Percentiles rank a stretch among this genome's conserved stretches.
Conservation (phyloP, 2,888 invertebrate species). For the Eugnorisma glareosa region DNA sequence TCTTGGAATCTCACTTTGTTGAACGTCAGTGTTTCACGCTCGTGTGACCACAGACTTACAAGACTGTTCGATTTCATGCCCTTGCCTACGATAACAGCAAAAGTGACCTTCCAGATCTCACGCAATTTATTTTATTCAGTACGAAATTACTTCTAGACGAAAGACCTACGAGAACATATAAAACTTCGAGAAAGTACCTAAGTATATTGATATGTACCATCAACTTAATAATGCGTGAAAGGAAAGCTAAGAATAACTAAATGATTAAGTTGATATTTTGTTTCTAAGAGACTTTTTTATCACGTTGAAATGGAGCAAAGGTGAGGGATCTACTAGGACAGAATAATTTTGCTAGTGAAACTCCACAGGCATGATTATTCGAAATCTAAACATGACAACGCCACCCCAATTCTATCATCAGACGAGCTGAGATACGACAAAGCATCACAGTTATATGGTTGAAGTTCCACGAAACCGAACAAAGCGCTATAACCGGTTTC, state of each 20-base stretch:
- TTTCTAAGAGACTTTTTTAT: constrained; percentile 20
- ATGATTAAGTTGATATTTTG: constrained; percentile 6
- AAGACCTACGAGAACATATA: constrained; percentile 5
- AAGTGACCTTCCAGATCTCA: constrained; percentile 25
- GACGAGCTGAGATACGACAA: background rate
- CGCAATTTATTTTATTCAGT: constrained; percentile 42
- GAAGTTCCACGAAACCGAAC: background rate
- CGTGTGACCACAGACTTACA: constrained; percentile 6
- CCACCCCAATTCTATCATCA: background rate
- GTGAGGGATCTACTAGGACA: background rate
- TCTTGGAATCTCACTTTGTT: background rate
- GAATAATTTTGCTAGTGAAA: background rate
- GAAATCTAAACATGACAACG: background rate
- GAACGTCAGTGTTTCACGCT: background rate
- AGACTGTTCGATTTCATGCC: constrained; percentile 25
- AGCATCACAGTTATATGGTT: background rate
- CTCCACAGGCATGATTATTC: background rate
- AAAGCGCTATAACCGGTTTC: no score
- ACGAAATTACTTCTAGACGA: constrained; percentile 23
- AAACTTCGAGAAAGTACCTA: constrained; percentile 7
- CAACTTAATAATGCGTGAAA: constrained; percentile 31
- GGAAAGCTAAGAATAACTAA: constrained; percentile 16
- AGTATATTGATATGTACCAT: constrained; percentile 32
- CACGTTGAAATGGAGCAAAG: background rate
- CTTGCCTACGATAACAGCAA: constrained; percentile 21